A percentile compares a stretch with the other conserved stretches of the same genome.
phyloP scores from a whole-genome alignment of 2,888 invertebrate species.

The Dioctria linearis region DNA sequence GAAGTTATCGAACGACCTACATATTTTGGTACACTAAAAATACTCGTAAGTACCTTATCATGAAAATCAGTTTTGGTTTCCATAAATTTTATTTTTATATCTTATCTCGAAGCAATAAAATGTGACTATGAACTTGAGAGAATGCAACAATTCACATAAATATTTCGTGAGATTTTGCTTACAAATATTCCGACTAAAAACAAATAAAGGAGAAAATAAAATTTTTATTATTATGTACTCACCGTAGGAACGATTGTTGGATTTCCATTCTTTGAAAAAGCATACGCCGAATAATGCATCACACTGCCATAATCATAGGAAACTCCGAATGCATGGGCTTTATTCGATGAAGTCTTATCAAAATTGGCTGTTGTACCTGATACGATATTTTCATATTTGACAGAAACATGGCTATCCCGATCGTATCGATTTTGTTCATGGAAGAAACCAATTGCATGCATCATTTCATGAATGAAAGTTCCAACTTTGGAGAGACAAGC shows the following conservation, averaged over 20 bases:
- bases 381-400: conserved; percentile 80
- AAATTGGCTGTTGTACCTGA: conserved; percentile 79
- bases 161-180: too few species aligned
- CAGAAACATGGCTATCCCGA: conserved; percentile 78
- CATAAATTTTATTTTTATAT: too few species aligned
- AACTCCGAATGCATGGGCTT: conserved; percentile 78
- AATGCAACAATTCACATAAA: too few species aligned
- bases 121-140: too few species aligned
- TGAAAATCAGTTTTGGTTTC: too few species aligned
- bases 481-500: conserved; percentile 82
- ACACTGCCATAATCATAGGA: conserved; percentile 86
- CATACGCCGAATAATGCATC: conserved; percentile 86
- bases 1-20: too few species aligned
- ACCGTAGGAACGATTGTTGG: conserved; percentile 83
- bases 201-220: too few species aligned
- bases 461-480: conserved; percentile 84
- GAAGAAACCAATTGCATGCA: conserved; percentile 85
- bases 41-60: too few species aligned
- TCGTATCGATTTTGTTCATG: conserved; percentile 88
- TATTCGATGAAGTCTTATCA: conserved; percentile 75
- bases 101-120: too few species aligned
- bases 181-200: too few species aligned
- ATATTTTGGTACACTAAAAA: too few species aligned
- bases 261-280: conserved; percentile 81
- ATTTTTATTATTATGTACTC: conserved; percentile 54